A percentile compares a stretch with the other conserved stretches of the same genome.
Evolutionary conservation across 2,113 vertebrate species (phyloP).

Genomic region (Psilopogon haemacephalus): DNA sequence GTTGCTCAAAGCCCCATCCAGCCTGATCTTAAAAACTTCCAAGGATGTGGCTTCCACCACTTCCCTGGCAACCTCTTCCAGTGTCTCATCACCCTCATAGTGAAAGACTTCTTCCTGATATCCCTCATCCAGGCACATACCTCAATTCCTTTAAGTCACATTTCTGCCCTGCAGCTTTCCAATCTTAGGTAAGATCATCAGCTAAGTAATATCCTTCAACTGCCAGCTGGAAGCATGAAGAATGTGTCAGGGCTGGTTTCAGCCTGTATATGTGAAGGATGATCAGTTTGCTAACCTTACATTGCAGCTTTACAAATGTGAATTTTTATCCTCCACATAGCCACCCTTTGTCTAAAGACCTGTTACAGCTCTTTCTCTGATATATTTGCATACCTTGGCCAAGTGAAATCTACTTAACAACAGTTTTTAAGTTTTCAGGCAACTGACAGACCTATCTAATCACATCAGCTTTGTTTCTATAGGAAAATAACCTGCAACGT

Average conservation of each 20-base stretch:
- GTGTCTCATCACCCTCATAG: too few species aligned
- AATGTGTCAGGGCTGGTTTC: not conserved
- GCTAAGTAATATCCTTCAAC: not conserved
- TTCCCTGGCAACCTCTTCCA: too few species aligned
- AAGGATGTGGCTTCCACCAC: too few species aligned
- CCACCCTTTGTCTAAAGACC: not conserved
- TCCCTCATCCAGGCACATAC: not conserved
- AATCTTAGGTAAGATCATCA: not conserved
- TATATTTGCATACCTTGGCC: not conserved
- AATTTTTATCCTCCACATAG: not conserved
- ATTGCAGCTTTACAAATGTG: accelerated
- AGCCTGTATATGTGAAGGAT: not conserved
- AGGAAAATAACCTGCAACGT: not conserved
- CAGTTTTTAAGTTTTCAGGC: not conserved
- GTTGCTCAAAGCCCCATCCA: too few species aligned
- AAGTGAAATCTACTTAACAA: not conserved
- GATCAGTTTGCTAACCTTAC: not conserved
- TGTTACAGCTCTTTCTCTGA: not conserved
- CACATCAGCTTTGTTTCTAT: not conserved
- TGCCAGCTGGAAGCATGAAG: not conserved
- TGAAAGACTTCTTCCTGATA: not conserved
- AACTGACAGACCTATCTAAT: not conserved
- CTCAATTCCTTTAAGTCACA: not conserved
- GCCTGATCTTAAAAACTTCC: too few species aligned
- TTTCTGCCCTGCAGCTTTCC: not conserved